These are phyloP conservation scores for Pampusana beccarii DNA, from an alignment of 2,113 vertebrate species.

Conservation along the genomic window DNA sequence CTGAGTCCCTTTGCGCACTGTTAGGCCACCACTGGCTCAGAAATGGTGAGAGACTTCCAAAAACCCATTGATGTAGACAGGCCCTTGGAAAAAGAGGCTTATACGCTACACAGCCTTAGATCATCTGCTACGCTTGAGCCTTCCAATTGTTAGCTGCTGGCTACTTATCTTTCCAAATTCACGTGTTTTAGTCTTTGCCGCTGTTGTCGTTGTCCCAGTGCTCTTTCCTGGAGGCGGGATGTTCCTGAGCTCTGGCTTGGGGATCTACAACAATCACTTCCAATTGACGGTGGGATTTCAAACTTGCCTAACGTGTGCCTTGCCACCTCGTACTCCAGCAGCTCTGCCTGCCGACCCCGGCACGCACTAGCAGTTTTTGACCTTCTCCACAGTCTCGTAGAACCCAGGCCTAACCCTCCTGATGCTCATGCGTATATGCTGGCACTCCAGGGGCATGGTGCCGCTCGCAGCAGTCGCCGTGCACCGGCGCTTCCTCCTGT, in stretches of 20 bases:
- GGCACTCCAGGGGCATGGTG: slow-evolving; percentile 48
- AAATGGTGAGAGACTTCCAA: slow-evolving; percentile 29
- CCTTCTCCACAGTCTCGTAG: slow-evolving; percentile 74
- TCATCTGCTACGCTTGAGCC: not conserved
- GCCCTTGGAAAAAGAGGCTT: not conserved
- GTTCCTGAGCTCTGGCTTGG: slow-evolving; percentile 41
- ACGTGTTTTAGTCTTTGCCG: not conserved
- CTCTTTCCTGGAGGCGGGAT: not conserved
- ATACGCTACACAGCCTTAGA: not conserved
- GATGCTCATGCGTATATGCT: slow-evolving; percentile 72
- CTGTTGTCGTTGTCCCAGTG: not conserved
- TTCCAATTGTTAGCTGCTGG: not conserved
- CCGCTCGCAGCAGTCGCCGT: fast-evolving
- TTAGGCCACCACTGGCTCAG: not conserved
- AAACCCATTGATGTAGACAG: not conserved
- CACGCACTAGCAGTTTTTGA: slow-evolving; percentile 60
- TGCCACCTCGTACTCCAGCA: slow-evolving; percentile 53
- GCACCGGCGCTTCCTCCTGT: slow-evolving; percentile 64
- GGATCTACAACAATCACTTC: slow-evolving; percentile 46
- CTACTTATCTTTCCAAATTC: not conserved
- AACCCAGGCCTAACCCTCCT: slow-evolving; percentile 70
- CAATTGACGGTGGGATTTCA: slow-evolving; percentile 51
- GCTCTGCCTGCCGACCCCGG: not conserved
- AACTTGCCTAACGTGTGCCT: slow-evolving; percentile 53
- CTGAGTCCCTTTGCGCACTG: not conserved